Conservation (phyloP, 2,888 invertebrate genomes). For the Eupithecia abbreviata region DNA sequence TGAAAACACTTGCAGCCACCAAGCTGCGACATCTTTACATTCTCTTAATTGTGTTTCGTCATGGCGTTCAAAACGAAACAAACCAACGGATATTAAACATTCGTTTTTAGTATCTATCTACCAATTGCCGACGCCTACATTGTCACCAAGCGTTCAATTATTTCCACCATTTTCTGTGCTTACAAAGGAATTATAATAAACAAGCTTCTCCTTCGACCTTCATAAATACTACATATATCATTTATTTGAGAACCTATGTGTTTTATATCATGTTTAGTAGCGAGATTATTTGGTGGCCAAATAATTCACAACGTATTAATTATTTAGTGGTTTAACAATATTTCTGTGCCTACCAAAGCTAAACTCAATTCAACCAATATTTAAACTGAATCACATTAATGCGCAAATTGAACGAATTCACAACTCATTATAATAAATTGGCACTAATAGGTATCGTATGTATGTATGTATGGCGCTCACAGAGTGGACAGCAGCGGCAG, state of each 20-base stretch:
- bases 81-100: background rate
- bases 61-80: background rate
- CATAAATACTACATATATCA: background rate
- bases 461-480: background rate
- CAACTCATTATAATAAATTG: background rate
- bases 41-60: background rate
- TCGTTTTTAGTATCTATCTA: background rate
- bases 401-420: background rate
- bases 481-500: no score
- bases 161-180: background rate
- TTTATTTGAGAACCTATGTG: background rate
- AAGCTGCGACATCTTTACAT: slow-evolving; percentile 1
- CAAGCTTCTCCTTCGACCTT: background rate
- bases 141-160: background rate
- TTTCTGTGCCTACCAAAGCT: background rate
- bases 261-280: background rate
- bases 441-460: background rate
- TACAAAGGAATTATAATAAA: background rate
- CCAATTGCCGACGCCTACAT: background rate
- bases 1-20: slow-evolving; percentile 14
- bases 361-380: background rate
- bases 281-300: background rate
- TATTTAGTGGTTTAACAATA: background rate
- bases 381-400: background rate
- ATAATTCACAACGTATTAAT: no score